Base-by-base conservation (phyloP, 2,113 vertebrate species). In the Colistium nudipinnis region DNA sequence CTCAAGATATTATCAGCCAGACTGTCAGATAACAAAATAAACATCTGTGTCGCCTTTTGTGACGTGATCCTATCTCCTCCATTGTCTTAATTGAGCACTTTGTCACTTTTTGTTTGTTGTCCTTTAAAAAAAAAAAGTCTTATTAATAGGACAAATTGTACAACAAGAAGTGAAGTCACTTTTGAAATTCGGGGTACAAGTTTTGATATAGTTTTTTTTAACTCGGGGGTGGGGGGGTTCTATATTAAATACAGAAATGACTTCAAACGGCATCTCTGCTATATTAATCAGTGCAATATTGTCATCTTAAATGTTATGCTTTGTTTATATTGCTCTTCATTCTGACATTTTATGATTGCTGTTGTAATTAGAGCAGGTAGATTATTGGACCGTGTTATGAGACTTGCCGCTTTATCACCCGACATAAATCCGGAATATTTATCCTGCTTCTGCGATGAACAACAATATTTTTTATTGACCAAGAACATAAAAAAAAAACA, bases 281-380 rank as follows among this genome's bases (percentile, higher is more conserved):
- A 57, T 87, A 89, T 85, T 86, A 84, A 88, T 91, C 88, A 89
- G 88, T 7, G 77, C 76, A 59, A 83, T 83, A 74, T 84, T 82
- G 88, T 87, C 85, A 43, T 83, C 75, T 85, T 76, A 76, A 80
- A 87, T 83, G 85, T 87, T 86, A 85, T 87, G 86, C 84, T 87
- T 87, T 91, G 87, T 90, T 89, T 92, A 86, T 89, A 90, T 91
- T 83, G 85, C 87, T 70, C 88, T 90, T 83, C 82, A 62, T 88
- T 89, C 85, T 84, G 86, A 91, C 82, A 73, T 86, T 92, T 92
- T 93, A 93, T 86, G 88, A 88, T 89, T 87, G 87, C 82, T 80
- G 79, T 90, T 86, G 88, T 92, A 92, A 93, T 93, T 92, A 92
- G 91, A 88, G 87, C 84, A 91, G 87, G 90, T 88, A 86, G 89